Evolutionary conservation across 2,113 vertebrate genomes (phyloP).

Genomic region (Ploceus nigricollis): DNA sequence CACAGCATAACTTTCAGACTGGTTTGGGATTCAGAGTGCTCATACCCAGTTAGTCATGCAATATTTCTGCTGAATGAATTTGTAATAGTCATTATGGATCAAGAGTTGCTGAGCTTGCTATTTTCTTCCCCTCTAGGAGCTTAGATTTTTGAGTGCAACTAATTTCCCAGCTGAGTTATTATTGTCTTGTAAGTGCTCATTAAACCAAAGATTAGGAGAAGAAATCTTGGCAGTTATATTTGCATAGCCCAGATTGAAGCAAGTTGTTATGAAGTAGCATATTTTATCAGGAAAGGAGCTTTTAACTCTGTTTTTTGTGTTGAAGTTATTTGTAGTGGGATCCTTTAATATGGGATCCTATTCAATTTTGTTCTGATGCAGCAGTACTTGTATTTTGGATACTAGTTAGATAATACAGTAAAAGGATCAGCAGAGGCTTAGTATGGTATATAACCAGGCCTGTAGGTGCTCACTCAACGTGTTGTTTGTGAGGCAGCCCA

Average conservation of each 20-base stretch:
- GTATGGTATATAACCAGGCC: background rate
- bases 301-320: background rate
- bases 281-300: background rate
- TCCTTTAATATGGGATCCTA: background rate
- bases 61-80: background rate
- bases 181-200: background rate
- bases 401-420: background rate
- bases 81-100: background rate
- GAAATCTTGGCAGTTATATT: background rate
- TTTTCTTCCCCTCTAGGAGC: background rate
- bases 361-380: background rate
- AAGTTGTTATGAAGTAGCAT: background rate
- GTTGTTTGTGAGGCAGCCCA: background rate
- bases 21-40: background rate
- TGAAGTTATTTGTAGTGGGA: background rate
- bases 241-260: background rate
- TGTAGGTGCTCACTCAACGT: background rate
- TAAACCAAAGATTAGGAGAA: background rate
- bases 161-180: background rate
- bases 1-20: background rate
- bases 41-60: background rate
- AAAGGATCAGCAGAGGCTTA: background rate
- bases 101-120: background rate
- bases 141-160: background rate
- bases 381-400: background rate